A percentile compares a stretch with the other conserved stretches of the same genome.
phyloP scores from a whole-genome alignment of 2,113 vertebrate species.

The Perccottus glenii region DNA sequence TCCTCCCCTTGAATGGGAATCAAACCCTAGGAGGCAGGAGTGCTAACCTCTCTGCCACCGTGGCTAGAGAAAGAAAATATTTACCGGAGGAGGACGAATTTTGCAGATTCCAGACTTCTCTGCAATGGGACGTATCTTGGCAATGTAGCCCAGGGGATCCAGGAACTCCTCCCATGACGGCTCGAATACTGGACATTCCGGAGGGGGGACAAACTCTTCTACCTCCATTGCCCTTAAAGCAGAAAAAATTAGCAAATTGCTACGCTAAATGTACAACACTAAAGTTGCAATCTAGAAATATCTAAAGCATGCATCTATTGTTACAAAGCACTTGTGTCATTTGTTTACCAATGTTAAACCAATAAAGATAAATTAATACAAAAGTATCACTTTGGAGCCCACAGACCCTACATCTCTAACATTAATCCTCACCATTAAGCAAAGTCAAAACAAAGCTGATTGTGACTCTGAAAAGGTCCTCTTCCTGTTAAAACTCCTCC shows the following conservation, averaged over 20 bases:
- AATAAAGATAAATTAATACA: no score
- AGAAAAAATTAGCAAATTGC: constrained; percentile 13
- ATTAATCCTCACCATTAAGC: not conserved
- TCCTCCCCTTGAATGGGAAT: no score
- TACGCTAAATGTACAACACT: no score
- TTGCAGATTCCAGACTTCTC: constrained; percentile 99
- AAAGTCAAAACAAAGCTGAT: not conserved
- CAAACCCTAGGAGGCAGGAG: no score
- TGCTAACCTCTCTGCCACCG: no score
- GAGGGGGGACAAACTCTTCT: constrained; percentile 93
- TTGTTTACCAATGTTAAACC: no score
- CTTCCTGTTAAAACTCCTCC: not conserved
- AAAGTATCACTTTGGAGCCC: not conserved
- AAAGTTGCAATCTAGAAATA: no score
- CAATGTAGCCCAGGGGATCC: constrained; percentile 93
- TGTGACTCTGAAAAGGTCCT: not conserved
- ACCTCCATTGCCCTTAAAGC: constrained; percentile 78
- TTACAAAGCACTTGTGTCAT: no score
- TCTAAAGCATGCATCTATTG: no score
- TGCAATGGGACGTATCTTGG: constrained; percentile 94
- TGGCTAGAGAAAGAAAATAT: constrained; percentile 16
- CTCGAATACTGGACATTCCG: constrained; percentile 97
- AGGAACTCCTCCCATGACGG: constrained; percentile 98
- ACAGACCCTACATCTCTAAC: not conserved
- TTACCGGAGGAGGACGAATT: constrained; percentile 94